Percentiles rank a stretch among this genome's conserved stretches.
These are phyloP conservation scores for Oryctes rhinoceros DNA, from an alignment of 1,140 invertebrate species.

Conservation along the genomic window DNA sequence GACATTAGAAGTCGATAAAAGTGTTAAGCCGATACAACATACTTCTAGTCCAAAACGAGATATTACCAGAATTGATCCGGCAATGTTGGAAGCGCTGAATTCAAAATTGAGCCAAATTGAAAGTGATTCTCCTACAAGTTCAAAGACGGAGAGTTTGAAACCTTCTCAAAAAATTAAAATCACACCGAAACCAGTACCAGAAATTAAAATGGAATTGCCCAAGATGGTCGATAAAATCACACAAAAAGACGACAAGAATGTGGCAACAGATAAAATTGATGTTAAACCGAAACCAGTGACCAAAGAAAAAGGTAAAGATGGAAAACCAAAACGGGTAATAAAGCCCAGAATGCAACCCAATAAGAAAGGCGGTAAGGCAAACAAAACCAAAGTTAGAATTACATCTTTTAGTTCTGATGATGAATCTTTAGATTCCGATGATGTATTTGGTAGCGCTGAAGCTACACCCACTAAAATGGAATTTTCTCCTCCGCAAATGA, in stretches of 20 bases:
- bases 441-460: constrained; percentile 75
- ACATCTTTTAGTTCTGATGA: constrained; percentile 77
- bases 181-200: constrained; percentile 51
- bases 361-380: constrained; percentile 62
- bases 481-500: constrained; percentile 74
- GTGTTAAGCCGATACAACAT: constrained; percentile 66
- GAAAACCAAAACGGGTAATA: constrained; percentile 65
- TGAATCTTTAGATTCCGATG: constrained; percentile 75
- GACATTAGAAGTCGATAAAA: constrained; percentile 73
- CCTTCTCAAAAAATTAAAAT: constrained; percentile 64
- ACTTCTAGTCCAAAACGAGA: constrained; percentile 72
- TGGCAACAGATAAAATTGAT: constrained; percentile 48
- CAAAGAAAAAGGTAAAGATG: constrained; percentile 63
- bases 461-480: constrained; percentile 72
- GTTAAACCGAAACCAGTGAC: constrained; percentile 45
- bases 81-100: constrained; percentile 71
- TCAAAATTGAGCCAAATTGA: constrained; percentile 77
- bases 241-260: constrained; percentile 31
- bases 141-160: constrained; percentile 72
- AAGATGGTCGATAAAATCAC: constrained; percentile 38
- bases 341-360: constrained; percentile 67
- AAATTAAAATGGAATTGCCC: constrained; percentile 39
- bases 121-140: constrained; percentile 74
- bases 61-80: constrained; percentile 73
- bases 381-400: constrained; percentile 72